Evolutionary conservation across 30 jellyfish, hydroid and myxozoan species (phyloP).

Genomic region (Mastigias papua): DNA sequence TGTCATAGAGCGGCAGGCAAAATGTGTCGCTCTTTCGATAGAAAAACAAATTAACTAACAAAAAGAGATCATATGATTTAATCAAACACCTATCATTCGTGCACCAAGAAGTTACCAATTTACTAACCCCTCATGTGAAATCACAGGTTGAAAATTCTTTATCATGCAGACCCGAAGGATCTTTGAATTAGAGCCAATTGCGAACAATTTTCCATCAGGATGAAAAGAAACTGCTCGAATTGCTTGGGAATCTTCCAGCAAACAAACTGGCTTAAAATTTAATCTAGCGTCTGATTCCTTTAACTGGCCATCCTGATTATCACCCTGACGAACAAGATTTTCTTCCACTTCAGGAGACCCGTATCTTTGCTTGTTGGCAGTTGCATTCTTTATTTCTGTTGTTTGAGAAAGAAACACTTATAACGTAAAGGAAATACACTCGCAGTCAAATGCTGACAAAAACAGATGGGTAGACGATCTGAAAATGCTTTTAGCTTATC

Average conservation of each 20-base stretch:
- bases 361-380: slow-evolving; percentile 42
- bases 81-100: too few relatives aligned
- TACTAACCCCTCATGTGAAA: slow-evolving; percentile 24
- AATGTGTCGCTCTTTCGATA: too few relatives aligned
- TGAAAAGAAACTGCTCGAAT: slow-evolving; percentile 91
- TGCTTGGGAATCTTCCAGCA: slow-evolving; percentile 91
- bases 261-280: slow-evolving; percentile 72
- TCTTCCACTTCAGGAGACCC: slow-evolving; percentile 52
- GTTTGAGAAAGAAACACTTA: background rate
- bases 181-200: slow-evolving; percentile 91
- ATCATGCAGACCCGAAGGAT: slow-evolving; percentile 78
- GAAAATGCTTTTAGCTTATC: too few relatives aligned
- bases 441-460: background rate
- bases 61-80: too few relatives aligned
- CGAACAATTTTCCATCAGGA: slow-evolving; percentile 86
- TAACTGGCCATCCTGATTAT: background rate
- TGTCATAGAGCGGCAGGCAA: too few relatives aligned
- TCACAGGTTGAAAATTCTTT: slow-evolving; percentile 17
- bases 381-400: slow-evolving; percentile 66
- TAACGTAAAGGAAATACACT: background rate
- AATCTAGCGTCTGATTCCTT: slow-evolving; percentile 24
- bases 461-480: background rate
- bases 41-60: too few relatives aligned
- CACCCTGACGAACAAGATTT: background rate
- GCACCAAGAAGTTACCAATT: background rate